Evolutionary conservation across 2,888 invertebrate species (phyloP).

Genomic region (Sabatieria punctata): DNA sequence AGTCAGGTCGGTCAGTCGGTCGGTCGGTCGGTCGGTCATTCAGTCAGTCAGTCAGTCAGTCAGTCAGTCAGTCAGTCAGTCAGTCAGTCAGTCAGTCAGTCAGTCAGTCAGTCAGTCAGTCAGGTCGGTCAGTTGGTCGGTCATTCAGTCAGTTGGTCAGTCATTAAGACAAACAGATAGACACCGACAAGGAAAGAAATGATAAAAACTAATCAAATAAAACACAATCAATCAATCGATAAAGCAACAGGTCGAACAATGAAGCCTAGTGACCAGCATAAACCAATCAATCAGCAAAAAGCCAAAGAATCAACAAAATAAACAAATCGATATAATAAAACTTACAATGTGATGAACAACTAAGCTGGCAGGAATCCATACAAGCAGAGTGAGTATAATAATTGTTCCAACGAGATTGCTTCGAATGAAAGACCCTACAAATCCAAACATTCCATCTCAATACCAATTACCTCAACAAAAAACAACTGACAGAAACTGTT

Average conservation of each 20-base stretch:
- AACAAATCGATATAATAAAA: background rate
- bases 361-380: constrained; percentile 88
- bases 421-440: constrained; percentile 53
- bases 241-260: background rate
- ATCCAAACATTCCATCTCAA: background rate
- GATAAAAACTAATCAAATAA: background rate
- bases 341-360: constrained; percentile 51
- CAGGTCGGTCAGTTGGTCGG: no score
- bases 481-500: constrained; percentile 50
- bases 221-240: background rate
- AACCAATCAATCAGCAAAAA: background rate
- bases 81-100: no score
- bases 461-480: background rate
- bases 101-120: no score
- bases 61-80: no score
- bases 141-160: no score
- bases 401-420: constrained; percentile 88
- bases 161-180: background rate
- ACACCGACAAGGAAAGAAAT: background rate
- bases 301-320: background rate
- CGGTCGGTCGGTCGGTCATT: no score
- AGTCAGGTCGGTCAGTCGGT: no score
- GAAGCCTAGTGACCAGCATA: background rate
- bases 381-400: constrained; percentile 66
- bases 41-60: no score